phyloP scores from a whole-genome alignment of 2,797 vertebrate species.

The Chaetodon trifasciatus region DNA sequence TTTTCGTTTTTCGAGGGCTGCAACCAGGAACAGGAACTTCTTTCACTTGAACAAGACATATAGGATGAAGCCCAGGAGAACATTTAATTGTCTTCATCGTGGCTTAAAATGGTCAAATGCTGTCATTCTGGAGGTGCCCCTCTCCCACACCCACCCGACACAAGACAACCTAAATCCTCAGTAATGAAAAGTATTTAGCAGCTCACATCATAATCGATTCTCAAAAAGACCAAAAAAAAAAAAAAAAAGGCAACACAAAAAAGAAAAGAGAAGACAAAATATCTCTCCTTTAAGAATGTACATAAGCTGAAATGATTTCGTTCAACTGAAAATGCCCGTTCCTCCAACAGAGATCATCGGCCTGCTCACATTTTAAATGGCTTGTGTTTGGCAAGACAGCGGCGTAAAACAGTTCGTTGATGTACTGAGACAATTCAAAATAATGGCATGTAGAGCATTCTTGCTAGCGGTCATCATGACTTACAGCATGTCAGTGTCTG shows the following conservation, averaged over 20 bases:
- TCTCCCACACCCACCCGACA: slow-evolving; percentile 46
- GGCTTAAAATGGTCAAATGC: slow-evolving; percentile 25
- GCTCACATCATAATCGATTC: slow-evolving; percentile 77
- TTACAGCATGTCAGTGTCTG: slow-evolving; percentile 10
- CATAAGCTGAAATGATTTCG: slow-evolving; percentile 56
- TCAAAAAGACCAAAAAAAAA: slow-evolving; percentile 39
- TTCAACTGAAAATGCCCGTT: slow-evolving; percentile 70
- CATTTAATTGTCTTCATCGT: slow-evolving; percentile 9
- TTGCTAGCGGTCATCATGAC: slow-evolving; percentile 3
- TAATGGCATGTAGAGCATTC: slow-evolving; percentile 10
- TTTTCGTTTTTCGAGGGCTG: not conserved
- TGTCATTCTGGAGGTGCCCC: slow-evolving; percentile 36
- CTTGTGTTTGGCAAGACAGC: slow-evolving; percentile 67
- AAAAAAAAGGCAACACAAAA: slow-evolving; percentile 57
- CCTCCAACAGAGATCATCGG: slow-evolving; percentile 42
- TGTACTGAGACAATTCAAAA: slow-evolving; percentile 40
- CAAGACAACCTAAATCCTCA: slow-evolving; percentile 60
- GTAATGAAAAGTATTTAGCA: slow-evolving; percentile 85
- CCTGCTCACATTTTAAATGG: slow-evolving; percentile 61
- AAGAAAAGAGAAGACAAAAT: slow-evolving; percentile 27
- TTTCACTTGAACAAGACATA: not conserved
- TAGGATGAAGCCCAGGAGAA: not conserved
- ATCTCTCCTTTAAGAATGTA: slow-evolving; percentile 43
- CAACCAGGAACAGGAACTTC: slow-evolving; percentile 4
- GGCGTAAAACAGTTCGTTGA: slow-evolving; percentile 32